These are phyloP conservation scores for Tylochromis polylepis DNA, from an alignment of 2,113 vertebrate species.

Conservation along the genomic window DNA sequence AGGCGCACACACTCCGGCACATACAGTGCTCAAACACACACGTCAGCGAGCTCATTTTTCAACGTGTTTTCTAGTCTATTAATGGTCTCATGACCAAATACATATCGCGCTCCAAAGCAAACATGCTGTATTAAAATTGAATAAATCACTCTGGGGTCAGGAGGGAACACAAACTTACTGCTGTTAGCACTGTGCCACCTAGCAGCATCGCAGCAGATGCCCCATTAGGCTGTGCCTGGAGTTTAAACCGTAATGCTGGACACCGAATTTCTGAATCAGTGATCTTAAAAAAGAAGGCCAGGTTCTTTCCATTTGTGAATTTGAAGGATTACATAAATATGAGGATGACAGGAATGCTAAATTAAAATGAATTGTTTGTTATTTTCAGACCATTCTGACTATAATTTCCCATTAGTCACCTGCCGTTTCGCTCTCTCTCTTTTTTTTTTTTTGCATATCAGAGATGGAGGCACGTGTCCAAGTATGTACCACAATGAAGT, in stretches of 20 bases:
- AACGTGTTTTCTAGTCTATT: conserved; percentile 68
- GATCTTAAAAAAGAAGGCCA: conserved; percentile 20
- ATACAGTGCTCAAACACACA: conserved; percentile 40
- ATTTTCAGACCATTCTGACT: conserved; percentile 15
- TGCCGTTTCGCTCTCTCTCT: not conserved
- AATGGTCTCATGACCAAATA: conserved; percentile 70
- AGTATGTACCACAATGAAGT: conserved; percentile 24
- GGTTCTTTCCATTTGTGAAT: not conserved
- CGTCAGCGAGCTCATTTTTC: conserved; percentile 65
- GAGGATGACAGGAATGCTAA: conserved; percentile 25
- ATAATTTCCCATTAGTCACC: conserved; percentile 16
- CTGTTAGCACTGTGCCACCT: conserved; percentile 18
- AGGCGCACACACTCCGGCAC: conserved; percentile 14
- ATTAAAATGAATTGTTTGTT: conserved; percentile 20
- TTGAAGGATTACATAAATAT: not conserved
- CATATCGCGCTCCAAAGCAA: conserved; percentile 63
- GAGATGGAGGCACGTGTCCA: conserved; percentile 9
- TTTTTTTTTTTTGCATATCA: not conserved
- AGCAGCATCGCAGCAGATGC: conserved; percentile 8
- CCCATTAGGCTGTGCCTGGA: not conserved
- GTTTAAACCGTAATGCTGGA: not conserved
- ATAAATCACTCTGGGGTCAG: conserved; percentile 56
- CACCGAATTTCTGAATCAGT: not conserved
- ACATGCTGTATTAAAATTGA: conserved; percentile 58
- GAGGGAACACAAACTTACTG: conserved; percentile 30